Base-by-base conservation (phyloP, 37 sponge, comb jelly and placozoan species). In the Chondrosia reniformis region DNA sequence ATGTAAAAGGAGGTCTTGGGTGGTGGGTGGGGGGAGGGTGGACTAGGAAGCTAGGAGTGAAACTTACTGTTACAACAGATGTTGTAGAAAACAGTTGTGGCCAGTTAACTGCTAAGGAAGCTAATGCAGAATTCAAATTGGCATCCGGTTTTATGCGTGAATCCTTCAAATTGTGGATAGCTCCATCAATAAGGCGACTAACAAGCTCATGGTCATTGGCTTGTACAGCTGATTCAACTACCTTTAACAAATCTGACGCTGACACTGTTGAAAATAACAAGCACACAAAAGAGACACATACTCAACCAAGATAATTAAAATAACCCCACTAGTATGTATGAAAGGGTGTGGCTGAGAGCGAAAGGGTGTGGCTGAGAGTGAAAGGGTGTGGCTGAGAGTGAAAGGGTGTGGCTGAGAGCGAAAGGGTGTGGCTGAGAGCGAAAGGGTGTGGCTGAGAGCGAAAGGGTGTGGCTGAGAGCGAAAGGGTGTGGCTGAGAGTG, bases 141-240 rank as follows among this genome's bases (percentile, higher is more conserved):
- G 78, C 3, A 46, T 91, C 92, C 0, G 85, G 87, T 42, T 87
- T 91, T 33, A 84, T 63, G 3, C 92, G 84, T 4, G 92, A 84
- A n/a, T 87, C 84, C 41, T 84, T 91, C 67, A 91, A 75, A 64
- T 83, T 81, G 38, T 73, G 79, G 37, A 91, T 21, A 0, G 84
- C 84, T 38, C 87, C 87, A 8, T 46, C 55, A 6, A 86, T 55
- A 0, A 91, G 24, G 54, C 73, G 74, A 0, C 54, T 22, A 12
- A 77, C 81, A 25, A 81, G 79, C 15, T 67, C 9, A 27, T 65
- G 79, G 44, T 80, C 76, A 0, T 61, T 79, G 0, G 15, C 76
- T 27, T 37, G 66, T 40, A 66, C 1, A 21, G 84, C 37, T 4
- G 72, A 19, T 13, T 69, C 72, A 8, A 69, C 42, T 38, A 44